These are phyloP conservation scores for Aepyceros melampus DNA, from an alignment of 2,113 vertebrate genomes.

Conservation along the genomic window DNA sequence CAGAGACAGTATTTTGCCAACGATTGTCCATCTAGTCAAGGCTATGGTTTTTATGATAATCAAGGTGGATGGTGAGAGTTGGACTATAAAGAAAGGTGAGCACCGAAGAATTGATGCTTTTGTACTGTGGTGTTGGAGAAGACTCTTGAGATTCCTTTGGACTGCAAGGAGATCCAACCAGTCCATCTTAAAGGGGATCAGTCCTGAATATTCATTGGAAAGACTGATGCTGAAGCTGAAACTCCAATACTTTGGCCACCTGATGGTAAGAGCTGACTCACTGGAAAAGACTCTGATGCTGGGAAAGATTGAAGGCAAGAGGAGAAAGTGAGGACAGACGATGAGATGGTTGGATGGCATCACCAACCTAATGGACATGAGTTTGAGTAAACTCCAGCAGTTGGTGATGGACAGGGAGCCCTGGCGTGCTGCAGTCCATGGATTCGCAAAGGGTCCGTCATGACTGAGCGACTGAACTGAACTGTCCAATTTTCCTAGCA, in stretches of 20 bases:
- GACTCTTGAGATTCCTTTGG: background rate
- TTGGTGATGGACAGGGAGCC: background rate
- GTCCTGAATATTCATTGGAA: background rate
- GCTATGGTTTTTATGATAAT: background rate
- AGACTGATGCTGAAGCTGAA: background rate
- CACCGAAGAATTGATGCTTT: fast-evolving
- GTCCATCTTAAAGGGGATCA: background rate
- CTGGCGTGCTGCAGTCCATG: background rate
- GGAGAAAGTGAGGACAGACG: background rate
- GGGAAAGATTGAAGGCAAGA: background rate
- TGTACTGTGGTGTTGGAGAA: background rate
- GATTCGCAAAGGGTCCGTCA: fast-evolving
- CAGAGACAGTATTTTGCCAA: background rate
- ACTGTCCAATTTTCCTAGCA: background rate
- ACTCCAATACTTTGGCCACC: background rate
- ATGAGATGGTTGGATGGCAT: background rate
- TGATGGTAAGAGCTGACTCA: background rate
- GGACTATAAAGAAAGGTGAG: background rate
- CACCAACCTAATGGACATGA: background rate
- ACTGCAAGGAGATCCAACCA: background rate
- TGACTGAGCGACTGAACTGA: background rate
- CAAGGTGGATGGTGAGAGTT: background rate
- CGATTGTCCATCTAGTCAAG: fast-evolving
- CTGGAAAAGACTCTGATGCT: background rate
- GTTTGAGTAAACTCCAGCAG: background rate